A percentile compares a stretch with the other conserved stretches of the same genome.
Conservation (phyloP, 2,113 vertebrate genomes). For the Phylloscopus whistleri region DNA sequence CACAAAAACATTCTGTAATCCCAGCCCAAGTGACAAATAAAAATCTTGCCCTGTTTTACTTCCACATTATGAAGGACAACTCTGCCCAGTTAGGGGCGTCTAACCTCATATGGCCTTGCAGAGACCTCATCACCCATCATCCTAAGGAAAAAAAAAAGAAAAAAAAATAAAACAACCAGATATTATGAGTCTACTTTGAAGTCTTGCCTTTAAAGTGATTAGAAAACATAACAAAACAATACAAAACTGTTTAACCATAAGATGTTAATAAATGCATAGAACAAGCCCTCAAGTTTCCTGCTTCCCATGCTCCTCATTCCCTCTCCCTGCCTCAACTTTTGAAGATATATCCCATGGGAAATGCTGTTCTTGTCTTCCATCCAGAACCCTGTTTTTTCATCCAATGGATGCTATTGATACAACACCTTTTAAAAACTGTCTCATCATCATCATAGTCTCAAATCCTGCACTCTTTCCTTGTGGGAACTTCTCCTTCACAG, state of each 20-base stretch:
- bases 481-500: neutral
- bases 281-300: neutral
- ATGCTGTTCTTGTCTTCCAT: neutral
- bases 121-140: conserved; percentile 75
- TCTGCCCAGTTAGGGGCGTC: neutral
- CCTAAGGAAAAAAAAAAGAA: conserved; percentile 53
- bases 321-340: neutral
- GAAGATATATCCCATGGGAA: neutral
- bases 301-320: neutral
- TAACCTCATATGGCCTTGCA: conserved; percentile 78
- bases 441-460: neutral
- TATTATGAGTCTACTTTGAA: neutral
- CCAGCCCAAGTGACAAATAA: neutral
- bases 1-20: neutral
- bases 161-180: neutral
- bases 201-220: neutral
- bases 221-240: neutral
- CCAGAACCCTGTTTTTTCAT: neutral
- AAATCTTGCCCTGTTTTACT: neutral
- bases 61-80: neutral
- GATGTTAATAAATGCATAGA: neutral
- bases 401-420: neutral
- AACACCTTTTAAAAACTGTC: neutral
- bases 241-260: neutral
- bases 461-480: neutral